Conservation (phyloP, 2,797 vertebrate species). For the Tinamus major region DNA sequence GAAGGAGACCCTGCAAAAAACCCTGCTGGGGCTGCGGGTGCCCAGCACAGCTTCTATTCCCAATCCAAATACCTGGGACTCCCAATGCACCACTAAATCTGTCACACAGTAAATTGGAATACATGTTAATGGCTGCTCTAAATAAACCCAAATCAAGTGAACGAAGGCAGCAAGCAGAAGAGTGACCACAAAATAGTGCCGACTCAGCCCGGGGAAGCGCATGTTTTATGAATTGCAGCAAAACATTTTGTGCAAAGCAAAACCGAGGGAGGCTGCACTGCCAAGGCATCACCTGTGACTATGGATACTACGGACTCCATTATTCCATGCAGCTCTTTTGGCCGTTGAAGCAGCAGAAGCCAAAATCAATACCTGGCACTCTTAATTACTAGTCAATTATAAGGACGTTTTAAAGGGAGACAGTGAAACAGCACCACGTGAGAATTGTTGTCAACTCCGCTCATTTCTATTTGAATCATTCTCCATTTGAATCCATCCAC, state of each 20-base stretch:
- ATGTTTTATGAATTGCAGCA: rapidly evolving
- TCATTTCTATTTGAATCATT: neutral
- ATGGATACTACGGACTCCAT: rapidly evolving
- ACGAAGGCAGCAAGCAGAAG: neutral
- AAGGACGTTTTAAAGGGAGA: neutral
- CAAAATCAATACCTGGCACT: neutral
- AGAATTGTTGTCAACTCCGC: neutral
- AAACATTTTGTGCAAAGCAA: rapidly evolving
- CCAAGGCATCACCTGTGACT: rapidly evolving
- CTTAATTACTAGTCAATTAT: neutral
- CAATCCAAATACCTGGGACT: neutral
- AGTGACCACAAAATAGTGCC: rapidly evolving
- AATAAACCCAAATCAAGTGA: neutral
- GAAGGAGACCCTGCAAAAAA: too few species aligned
- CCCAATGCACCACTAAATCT: neutral
- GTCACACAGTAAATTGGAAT: neutral
- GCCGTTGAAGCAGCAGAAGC: neutral
- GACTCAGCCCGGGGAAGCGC: rapidly evolving
- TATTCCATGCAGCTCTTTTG: neutral
- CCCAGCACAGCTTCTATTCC: too few species aligned
- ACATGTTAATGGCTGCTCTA: neutral
- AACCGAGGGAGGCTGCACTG: rapidly evolving
- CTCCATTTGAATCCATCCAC: too few species aligned
- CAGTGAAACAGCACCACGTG: neutral
- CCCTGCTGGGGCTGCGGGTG: too few species aligned